Conservation (phyloP, 2,113 vertebrate species). For the Cyanoderma ruficeps region DNA sequence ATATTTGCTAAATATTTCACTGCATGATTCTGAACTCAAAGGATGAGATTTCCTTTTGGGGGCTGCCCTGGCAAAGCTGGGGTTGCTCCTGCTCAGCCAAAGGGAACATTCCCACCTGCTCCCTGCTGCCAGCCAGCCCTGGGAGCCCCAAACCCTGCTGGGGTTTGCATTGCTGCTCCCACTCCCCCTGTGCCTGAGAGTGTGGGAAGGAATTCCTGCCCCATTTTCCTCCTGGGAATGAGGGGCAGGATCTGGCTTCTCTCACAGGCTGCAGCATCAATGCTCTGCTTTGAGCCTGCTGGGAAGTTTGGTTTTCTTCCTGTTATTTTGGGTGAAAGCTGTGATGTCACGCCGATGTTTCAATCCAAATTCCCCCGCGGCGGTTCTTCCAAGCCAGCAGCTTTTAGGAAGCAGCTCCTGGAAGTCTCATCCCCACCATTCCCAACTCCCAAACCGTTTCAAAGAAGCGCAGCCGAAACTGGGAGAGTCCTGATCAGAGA, state of each 20-base stretch:
- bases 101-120: not conserved
- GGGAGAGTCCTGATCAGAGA: not conserved
- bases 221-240: not conserved
- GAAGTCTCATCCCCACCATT: not conserved
- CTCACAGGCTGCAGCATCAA: not conserved
- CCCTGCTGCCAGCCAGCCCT: not conserved
- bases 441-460: not conserved
- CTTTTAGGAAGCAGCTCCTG: not conserved
- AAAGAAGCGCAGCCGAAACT: not conserved
- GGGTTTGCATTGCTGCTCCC: not conserved
- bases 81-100: not conserved
- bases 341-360: not conserved
- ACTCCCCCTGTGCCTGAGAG: accelerated
- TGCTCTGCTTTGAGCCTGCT: not conserved
- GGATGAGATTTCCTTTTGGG: not conserved
- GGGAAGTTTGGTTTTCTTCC: not conserved
- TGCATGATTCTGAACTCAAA: not conserved
- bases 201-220: not conserved
- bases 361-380: not conserved
- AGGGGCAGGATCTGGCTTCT: not conserved
- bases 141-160: no score
- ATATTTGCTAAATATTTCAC: not conserved
- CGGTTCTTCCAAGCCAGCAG: not conserved
- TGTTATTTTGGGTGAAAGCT: not conserved
- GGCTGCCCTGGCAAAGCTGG: not conserved